These are phyloP conservation scores for Drosophila kepulauana DNA, from an alignment of 1,140 invertebrate species.

Conservation along the genomic window DNA sequence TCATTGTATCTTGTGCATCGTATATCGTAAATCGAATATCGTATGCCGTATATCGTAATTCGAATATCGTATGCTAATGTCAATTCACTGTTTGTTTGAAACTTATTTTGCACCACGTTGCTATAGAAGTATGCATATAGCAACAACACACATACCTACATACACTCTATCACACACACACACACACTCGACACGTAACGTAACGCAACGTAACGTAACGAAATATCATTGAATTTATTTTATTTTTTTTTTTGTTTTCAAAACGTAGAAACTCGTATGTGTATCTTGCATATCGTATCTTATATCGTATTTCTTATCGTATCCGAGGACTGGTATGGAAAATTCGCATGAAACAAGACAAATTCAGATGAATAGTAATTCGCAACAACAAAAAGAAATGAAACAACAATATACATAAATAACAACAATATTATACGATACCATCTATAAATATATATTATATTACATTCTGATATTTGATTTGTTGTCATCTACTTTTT, in stretches of 20 bases:
- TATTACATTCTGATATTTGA: slow-evolving; percentile 7
- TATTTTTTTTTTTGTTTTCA: not conserved
- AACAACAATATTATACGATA: not conserved
- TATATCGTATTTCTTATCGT: slow-evolving; percentile 37
- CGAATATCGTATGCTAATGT: not conserved
- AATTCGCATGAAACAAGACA: slow-evolving; percentile 30
- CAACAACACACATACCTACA: slow-evolving; percentile 13
- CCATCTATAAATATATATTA: slow-evolving; percentile 12
- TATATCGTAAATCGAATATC: slow-evolving; percentile 5
- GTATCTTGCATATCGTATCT: slow-evolving; percentile 41
- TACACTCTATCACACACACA: not conserved
- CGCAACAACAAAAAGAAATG: not conserved
- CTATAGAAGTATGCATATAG: slow-evolving; percentile 36
- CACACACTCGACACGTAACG: slow-evolving; percentile 9
- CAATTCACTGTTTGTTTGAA: not conserved
- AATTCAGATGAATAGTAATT: not conserved
- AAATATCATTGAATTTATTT: slow-evolving; percentile 17
- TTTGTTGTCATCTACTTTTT: slow-evolving; percentile 34
- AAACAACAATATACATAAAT: not conserved
- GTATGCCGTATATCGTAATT: slow-evolving; percentile 1
- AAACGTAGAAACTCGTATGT: slow-evolving; percentile 27
- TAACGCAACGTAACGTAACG: slow-evolving; percentile 31
- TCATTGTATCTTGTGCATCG: not conserved
- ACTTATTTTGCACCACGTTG: slow-evolving; percentile 18
- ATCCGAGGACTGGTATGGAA: slow-evolving; percentile 47